Base-by-base conservation (phyloP, 2,113 vertebrate species). In the Cynopterus brachyotis region DNA sequence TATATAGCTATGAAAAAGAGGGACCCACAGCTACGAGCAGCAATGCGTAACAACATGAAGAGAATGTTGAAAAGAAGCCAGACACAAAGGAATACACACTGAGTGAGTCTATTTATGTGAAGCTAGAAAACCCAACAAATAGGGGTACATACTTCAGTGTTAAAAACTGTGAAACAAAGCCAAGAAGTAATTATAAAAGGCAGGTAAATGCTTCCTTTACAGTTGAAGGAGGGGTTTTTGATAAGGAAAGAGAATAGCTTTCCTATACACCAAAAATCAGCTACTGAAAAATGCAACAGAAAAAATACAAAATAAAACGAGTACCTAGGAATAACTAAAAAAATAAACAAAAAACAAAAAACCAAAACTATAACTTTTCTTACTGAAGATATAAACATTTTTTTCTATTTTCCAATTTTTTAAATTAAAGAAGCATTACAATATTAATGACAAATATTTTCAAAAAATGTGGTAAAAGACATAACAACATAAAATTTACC, bases 351-450 rank as follows among this genome's bases (percentile, higher is more conserved):
- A 19, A 75, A 57, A 6, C 22, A 12, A 59, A 76, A 69, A 35
- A 57, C 5, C 22, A n/a, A 84, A 76, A 79, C 55, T 37, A 62
- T 70, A 79, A 84, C 47, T 66, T 60, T 75, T 40, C 11, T 94
- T 62, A 30, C 5, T 17, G 37, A 96, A 37, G 42, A 75, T 24
- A 47, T 79, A 60, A 78, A 88, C 32, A 28, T 40, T 45, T 81
- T 79, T 91, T 87, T 62, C 32, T 81, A 30, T 64, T 92, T 75
- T 92, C 6, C 22, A 75, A 12, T 60, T 83, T 91, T 95, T 72
- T 15, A 28, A 72, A 79, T 53, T 79, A 40, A 95, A 55, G 19
- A 53, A 53, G 40, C 42, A 96, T 50, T 72, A 82, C n/a, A 87
- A 50, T 62, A 57, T 45, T 76, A 85, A 75, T 57, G 32, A 42